Base-by-base conservation (phyloP, 2,888 invertebrate species). In the Melinopterus prodromus region DNA sequence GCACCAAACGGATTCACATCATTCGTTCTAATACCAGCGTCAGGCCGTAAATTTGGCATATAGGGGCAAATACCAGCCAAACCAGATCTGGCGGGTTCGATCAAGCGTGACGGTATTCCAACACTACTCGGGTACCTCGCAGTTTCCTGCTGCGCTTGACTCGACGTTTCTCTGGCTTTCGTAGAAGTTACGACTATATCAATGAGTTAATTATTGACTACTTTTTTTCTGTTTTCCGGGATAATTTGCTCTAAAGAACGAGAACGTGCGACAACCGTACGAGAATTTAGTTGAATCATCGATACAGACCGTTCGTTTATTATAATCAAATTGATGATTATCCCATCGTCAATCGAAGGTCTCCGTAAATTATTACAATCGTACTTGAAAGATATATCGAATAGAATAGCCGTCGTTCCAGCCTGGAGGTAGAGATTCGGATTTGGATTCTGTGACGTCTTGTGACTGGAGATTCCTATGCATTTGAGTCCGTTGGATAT, bases 321-420 rank as follows among this genome's bases (percentile, higher is more conserved):
- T 83, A 90, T 88, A 87, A 92, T 85, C 16, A 90, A 85, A 84
- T 88, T 88, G 75, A 88, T 85, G 85, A 89, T 87, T 9, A 88
- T 78, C 2, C 86, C 88, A 82, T 88, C 89, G 75, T 89, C 89
- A 74, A 89, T 78, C 16, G 80, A 84, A 92, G 91, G 88, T 1
- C 84, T 88, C 83, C 88, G 87, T 15, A 96, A 88, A 84, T 95
- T 92, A 85, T n/a, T 92, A 95, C 15, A 95, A 88, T 84, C 93
- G 91, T 5, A 92, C 92, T 77, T 94, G 91, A 79, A 92, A 90
- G n/a, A 93, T 88, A 88, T 97, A 97, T 84, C 95, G 91, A 36
- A 97, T 87, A 0, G 94, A 91, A 86, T 95, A 96, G 83, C 92
- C 92, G n/a, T 92, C 92, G 88, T 94, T 96, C 97, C 97, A 97